Percentiles rank a stretch among this genome's conserved stretches.
These are phyloP conservation scores for Anolis sagrei DNA, from an alignment of 2,113 vertebrate genomes.

Conservation along the genomic window DNA sequence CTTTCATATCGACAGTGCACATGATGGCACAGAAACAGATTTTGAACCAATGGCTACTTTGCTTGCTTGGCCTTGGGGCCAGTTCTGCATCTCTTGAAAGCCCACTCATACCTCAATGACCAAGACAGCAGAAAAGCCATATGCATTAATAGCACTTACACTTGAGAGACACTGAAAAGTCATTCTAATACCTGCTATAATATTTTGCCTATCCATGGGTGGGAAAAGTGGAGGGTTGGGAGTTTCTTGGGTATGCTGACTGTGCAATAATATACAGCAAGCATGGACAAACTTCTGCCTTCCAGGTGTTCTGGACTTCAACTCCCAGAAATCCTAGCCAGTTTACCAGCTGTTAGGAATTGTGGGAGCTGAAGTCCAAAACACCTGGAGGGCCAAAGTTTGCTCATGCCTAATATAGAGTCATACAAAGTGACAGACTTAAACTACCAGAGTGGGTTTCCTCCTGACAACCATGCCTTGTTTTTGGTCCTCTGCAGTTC, in stretches of 20 bases:
- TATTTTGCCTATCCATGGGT: neutral
- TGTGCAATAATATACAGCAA: neutral
- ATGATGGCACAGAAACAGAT: neutral
- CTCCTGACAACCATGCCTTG: neutral
- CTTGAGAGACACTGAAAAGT: neutral
- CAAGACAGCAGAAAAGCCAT: neutral
- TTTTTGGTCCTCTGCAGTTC: neutral
- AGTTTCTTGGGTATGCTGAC: neutral
- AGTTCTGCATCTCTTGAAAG: neutral
- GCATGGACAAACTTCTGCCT: too few species aligned
- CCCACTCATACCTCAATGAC: neutral
- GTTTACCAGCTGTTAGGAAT: too few species aligned
- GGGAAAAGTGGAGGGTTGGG: neutral
- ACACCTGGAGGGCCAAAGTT: too few species aligned
- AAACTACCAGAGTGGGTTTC: neutral
- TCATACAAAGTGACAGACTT: neutral
- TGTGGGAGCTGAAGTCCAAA: too few species aligned
- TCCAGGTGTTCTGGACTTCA: too few species aligned
- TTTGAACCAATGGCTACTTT: neutral
- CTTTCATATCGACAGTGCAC: neutral
- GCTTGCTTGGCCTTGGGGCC: neutral
- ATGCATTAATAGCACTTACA: neutral
- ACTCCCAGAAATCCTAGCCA: too few species aligned
- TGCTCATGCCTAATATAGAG: neutral
- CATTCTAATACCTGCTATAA: neutral